Evolutionary conservation across 2,797 vertebrate species (phyloP).

Genomic region (Petrocephalus sullivani): DNA sequence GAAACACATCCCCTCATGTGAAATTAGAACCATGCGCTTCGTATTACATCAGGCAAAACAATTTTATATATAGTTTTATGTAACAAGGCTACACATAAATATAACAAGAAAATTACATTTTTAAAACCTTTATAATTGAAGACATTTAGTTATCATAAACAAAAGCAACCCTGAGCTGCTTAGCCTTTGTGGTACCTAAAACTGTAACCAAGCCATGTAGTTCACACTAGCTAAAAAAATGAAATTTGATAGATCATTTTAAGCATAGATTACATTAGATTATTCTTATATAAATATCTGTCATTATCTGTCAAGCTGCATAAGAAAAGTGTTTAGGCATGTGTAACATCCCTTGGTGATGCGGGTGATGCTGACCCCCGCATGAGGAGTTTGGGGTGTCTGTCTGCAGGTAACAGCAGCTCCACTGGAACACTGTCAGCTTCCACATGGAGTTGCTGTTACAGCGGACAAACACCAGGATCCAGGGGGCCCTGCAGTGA

Average conservation of each 20-base stretch:
- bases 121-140: neutral
- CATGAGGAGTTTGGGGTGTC: constrained; percentile 33
- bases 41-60: neutral
- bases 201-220: neutral
- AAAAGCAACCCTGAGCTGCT: no score
- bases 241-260: neutral
- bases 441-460: constrained; percentile 98
- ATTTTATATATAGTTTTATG: neutral
- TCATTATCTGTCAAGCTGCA: neutral
- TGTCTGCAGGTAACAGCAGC: constrained; percentile 79
- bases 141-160: neutral
- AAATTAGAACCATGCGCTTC: neutral
- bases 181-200: neutral
- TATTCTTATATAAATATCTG: neutral
- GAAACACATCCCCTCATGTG: neutral
- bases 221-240: neutral
- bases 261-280: neutral
- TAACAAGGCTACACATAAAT: neutral
- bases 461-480: constrained; percentile 68
- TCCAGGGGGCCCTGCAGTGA: neutral
- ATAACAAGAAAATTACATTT: neutral
- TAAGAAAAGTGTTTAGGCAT: neutral
- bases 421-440: constrained; percentile 73
- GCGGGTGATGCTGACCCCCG: neutral
- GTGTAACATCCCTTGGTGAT: neutral